Conservation (phyloP, 2,113 vertebrate genomes). For the Pollimyrus isidori region DNA sequence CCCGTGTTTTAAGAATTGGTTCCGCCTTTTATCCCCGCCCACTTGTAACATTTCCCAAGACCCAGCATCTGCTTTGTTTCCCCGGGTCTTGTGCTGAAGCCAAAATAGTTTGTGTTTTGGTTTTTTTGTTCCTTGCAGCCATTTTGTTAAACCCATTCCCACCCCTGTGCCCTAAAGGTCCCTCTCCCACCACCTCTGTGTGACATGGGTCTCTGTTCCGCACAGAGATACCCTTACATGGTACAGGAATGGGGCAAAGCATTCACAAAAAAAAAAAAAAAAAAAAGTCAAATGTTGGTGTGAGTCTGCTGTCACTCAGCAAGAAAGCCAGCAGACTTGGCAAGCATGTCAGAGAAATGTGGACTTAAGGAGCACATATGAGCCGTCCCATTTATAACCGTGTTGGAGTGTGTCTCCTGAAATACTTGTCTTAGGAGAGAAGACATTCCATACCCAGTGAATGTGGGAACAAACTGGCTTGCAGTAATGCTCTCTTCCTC, state of each 20-base stretch:
- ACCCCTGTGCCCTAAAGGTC: neutral
- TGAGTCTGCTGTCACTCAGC: neutral
- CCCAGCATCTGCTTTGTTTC: neutral
- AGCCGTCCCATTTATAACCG: neutral
- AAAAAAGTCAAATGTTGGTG: neutral
- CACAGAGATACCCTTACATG: neutral
- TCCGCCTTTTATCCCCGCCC: neutral
- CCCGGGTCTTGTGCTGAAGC: neutral
- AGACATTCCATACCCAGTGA: neutral
- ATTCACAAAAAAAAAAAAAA: neutral
- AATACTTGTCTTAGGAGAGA: neutral
- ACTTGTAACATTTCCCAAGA: neutral
- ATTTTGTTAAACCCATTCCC: neutral
- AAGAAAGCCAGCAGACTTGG: neutral
- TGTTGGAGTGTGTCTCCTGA: neutral
- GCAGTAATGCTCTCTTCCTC: neutral
- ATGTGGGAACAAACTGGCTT: constrained; percentile 2
- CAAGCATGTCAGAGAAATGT: neutral
- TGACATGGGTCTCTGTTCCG: neutral
- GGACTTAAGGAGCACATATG: neutral
- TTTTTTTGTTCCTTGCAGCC: neutral
- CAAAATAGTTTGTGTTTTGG: neutral
- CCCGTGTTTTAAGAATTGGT: neutral
- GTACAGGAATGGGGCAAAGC: neutral
- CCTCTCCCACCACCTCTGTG: neutral